phyloP scores from a whole-genome alignment of 2,797 vertebrate genomes.

The Ceyx erithaca region DNA sequence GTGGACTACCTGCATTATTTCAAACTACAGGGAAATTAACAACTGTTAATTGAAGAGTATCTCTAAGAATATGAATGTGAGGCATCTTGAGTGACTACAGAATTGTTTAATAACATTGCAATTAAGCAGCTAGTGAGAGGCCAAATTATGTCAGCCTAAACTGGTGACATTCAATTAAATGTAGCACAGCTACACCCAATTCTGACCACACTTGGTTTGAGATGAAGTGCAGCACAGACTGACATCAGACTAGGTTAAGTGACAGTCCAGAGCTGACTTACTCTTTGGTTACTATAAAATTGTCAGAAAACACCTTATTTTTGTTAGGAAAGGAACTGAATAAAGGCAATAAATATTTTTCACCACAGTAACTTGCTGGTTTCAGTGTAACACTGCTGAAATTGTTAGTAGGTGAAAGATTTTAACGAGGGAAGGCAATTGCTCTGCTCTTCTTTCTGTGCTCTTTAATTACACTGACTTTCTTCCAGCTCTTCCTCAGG shows the following conservation, averaged over 20 bases:
- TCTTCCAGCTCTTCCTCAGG: neutral
- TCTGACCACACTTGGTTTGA: neutral
- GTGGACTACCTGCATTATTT: neutral
- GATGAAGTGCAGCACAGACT: neutral
- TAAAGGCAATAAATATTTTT: neutral
- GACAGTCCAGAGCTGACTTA: neutral
- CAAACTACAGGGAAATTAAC: neutral
- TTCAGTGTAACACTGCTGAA: neutral
- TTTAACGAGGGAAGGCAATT: neutral
- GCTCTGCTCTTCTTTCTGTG: neutral
- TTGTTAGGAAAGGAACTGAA: neutral
- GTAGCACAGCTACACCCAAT: neutral
- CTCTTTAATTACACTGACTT: neutral
- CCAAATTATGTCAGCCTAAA: neutral
- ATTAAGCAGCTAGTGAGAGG: neutral
- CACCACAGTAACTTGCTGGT: neutral
- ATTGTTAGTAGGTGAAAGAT: neutral
- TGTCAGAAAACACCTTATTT: neutral
- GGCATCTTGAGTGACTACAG: neutral
- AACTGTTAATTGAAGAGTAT: neutral
- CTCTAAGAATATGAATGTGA: neutral
- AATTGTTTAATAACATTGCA: neutral
- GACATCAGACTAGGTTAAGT: neutral
- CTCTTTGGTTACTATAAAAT: neutral
- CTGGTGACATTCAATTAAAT: neutral